Percentiles rank a stretch among this genome's conserved stretches.
Evolutionary conservation across 2,113 vertebrate genomes (phyloP).

Genomic region (Mustelus asterias): DNA sequence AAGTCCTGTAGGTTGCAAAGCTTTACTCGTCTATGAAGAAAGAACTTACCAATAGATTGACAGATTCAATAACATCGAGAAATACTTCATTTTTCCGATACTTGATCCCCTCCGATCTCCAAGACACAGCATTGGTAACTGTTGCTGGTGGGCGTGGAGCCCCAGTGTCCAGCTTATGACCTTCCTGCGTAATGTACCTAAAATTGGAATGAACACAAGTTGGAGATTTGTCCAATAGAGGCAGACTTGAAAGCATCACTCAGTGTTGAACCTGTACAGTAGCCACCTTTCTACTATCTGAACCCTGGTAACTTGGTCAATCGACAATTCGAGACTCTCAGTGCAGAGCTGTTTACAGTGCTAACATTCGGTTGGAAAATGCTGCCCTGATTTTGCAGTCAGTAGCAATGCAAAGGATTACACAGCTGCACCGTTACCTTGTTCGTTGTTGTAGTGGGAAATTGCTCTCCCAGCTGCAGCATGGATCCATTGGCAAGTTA

Average conservation of each 20-base stretch:
- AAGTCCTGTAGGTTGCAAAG: not conserved
- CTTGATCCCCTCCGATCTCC: slow-evolving; percentile 97
- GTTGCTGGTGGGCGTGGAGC: slow-evolving; percentile 93
- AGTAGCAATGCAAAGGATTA: not conserved
- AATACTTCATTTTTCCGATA: slow-evolving; percentile 98
- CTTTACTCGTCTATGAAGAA: not conserved
- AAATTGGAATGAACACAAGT: slow-evolving; percentile 27
- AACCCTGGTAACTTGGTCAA: not conserved
- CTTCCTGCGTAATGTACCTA: slow-evolving; percentile 98
- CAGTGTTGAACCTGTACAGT: not conserved
- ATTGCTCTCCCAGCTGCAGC: not conserved
- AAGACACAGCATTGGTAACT: slow-evolving; percentile 94
- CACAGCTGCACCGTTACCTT: not conserved
- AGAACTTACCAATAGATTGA: slow-evolving; percentile 84
- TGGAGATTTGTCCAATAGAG: not conserved
- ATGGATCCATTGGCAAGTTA: not conserved
- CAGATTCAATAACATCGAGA: slow-evolving; percentile 96
- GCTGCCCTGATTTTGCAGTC: not conserved
- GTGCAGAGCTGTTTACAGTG: not conserved
- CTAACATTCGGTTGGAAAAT: not conserved
- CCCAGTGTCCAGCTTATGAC: slow-evolving; percentile 96
- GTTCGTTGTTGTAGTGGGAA: no score
- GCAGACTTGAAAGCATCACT: not conserved
- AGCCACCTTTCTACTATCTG: not conserved
- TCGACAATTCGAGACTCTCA: not conserved